A percentile compares a stretch with the other conserved stretches of the same genome.
Conservation (phyloP, 37 sponge, comb jelly and placozoan genomes). For the Oscarella lobularis region DNA sequence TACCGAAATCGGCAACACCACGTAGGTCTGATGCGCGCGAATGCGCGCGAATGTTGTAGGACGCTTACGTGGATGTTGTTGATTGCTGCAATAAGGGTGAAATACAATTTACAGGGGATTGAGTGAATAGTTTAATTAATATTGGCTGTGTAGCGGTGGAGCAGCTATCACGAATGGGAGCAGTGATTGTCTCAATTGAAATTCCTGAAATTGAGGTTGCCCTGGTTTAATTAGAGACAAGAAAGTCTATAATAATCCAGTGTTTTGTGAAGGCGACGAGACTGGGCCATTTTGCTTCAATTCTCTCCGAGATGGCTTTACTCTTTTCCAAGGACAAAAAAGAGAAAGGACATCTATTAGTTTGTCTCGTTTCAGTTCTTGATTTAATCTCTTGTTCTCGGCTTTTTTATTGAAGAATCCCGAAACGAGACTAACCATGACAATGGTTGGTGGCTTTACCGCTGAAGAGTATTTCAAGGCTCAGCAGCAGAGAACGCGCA, state of each 20-base stretch:
- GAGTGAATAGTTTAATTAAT: background rate
- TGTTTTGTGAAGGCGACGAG: slow-evolving; percentile 35
- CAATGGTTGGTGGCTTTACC: background rate
- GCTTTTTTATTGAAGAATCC: background rate
- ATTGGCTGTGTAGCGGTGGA: background rate
- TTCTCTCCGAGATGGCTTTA: background rate
- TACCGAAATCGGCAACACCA: too few species aligned
- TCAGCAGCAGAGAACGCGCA: background rate
- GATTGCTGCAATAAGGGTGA: background rate
- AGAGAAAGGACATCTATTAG: background rate
- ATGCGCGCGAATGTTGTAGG: too few species aligned
- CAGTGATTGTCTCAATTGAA: slow-evolving; percentile 34
- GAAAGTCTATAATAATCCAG: too few species aligned
- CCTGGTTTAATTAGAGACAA: too few species aligned
- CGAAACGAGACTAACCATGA: background rate
- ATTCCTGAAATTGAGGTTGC: slow-evolving; percentile 67
- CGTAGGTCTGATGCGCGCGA: too few species aligned
- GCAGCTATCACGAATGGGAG: slow-evolving; percentile 16
- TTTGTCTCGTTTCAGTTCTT: too few species aligned
- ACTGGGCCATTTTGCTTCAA: slow-evolving; percentile 27
- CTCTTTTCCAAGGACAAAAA: background rate
- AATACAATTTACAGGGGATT: background rate
- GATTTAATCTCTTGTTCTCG: too few species aligned
- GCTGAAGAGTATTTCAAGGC: background rate
- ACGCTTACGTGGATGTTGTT: background rate